These are phyloP conservation scores for Achroia grisella DNA, from an alignment of 1,140 invertebrate genomes.

Conservation along the genomic window DNA sequence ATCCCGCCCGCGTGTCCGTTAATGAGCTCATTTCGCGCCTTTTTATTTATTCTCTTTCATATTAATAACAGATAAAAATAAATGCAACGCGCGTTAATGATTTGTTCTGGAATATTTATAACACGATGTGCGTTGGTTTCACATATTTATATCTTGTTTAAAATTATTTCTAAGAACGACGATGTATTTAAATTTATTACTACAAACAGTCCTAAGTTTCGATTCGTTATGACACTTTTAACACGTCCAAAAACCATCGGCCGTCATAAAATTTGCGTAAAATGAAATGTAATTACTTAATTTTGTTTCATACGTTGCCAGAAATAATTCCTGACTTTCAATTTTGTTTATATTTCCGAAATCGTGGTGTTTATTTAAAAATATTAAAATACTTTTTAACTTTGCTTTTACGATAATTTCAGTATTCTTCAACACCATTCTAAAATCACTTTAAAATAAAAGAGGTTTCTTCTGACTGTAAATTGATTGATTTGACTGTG, in stretches of 20 bases:
- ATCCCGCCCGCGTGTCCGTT: constrained; percentile 27
- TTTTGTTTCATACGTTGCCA: not conserved
- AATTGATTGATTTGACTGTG: no score
- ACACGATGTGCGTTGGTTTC: constrained; percentile 2
- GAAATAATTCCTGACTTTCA: no score
- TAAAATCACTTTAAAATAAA: no score
- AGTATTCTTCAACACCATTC: no score
- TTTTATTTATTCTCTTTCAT: constrained; percentile 43
- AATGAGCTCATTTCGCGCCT: constrained; percentile 50
- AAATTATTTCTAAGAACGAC: not conserved
- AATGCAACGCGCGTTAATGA: constrained; percentile 15
- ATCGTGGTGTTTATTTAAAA: not conserved
- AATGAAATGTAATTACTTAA: not conserved
- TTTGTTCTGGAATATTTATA: constrained; percentile 10
- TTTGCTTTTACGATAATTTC: no score
- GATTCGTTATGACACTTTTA: not conserved
- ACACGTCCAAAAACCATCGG: not conserved
- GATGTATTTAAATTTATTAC: not conserved
- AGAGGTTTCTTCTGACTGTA: no score
- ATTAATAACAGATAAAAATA: constrained; percentile 18
- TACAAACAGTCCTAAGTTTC: not conserved
- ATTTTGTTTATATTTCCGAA: no score
- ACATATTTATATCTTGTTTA: constrained; percentile 10
- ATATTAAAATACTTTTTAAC: not conserved
- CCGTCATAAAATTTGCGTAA: not conserved